A percentile compares a stretch with the other conserved stretches of the same genome.
phyloP scores from a whole-genome alignment of 2,113 vertebrate genomes.

The Elachura formosa region DNA sequence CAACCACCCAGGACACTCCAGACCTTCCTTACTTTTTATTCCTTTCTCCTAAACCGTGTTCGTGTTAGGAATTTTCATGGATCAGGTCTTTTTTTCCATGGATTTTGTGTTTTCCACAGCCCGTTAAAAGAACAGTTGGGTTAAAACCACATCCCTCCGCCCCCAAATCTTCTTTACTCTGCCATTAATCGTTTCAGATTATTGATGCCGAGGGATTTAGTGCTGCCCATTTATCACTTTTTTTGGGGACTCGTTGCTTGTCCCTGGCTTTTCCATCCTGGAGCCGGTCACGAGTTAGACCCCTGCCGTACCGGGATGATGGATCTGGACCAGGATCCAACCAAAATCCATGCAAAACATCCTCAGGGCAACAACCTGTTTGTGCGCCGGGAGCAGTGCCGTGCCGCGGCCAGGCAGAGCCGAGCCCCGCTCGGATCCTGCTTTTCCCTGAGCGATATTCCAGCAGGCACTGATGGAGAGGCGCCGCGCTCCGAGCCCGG shows the following conservation, averaged over 20 bases:
- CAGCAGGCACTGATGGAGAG: background rate
- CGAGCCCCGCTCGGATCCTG: background rate
- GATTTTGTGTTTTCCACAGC: background rate
- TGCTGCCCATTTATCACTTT: background rate
- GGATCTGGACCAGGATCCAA: background rate
- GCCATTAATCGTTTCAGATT: slow-evolving; percentile 32
- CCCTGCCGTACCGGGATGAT: background rate
- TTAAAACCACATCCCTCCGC: slow-evolving; percentile 15
- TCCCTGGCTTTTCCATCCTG: background rate
- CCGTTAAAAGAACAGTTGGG: background rate
- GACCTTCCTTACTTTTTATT: background rate
- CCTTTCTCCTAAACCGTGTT: background rate
- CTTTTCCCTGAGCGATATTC: background rate
- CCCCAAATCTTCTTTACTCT: slow-evolving; percentile 24
- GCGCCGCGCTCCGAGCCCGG: background rate
- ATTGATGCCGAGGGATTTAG: background rate
- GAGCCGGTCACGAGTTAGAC: background rate
- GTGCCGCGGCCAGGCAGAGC: background rate
- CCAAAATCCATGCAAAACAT: background rate
- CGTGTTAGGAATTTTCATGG: background rate
- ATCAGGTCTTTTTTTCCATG: background rate
- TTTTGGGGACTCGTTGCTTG: background rate
- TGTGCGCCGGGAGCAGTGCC: background rate
- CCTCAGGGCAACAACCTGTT: background rate
- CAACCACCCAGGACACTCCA: background rate